These are phyloP conservation scores for Pseudois nayaur DNA, from an alignment of 2,113 vertebrate genomes.

Conservation along the genomic window DNA sequence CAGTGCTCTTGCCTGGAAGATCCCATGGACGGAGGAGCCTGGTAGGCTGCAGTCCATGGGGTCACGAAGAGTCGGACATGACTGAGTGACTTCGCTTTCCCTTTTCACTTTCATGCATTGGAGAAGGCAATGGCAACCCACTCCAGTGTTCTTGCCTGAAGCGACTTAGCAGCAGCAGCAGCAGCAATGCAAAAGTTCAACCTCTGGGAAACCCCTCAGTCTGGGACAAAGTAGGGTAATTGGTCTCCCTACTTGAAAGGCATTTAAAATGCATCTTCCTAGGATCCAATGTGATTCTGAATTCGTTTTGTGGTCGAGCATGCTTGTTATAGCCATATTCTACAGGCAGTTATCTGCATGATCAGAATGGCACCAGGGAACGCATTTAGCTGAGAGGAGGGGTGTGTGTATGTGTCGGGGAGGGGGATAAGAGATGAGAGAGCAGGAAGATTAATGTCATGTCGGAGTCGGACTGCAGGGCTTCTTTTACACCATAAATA, in stretches of 20 bases:
- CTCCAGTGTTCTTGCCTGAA: no score
- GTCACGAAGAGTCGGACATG: no score
- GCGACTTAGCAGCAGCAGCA: no score
- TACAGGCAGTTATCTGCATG: neutral
- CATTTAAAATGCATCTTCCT: neutral
- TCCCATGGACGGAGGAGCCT: no score
- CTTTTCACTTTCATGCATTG: no score
- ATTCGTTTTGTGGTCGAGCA: neutral
- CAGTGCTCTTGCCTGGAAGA: no score
- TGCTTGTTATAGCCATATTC: neutral
- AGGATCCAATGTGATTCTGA: neutral
- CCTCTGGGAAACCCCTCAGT: neutral
- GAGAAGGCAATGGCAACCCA: no score
- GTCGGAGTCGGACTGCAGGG: slow-evolving; percentile 37
- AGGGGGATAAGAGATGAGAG: neutral
- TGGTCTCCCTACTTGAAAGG: neutral
- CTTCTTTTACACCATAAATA: slow-evolving; percentile 74
- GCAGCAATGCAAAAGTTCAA: neutral
- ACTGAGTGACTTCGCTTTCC: no score
- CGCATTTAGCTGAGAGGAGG: neutral
- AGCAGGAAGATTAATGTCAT: slow-evolving; percentile 62
- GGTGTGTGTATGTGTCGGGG: neutral
- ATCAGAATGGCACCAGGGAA: neutral
- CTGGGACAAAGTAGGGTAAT: neutral
- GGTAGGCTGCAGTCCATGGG: no score